Percentiles rank a stretch among this genome's conserved stretches.
phyloP scores from a whole-genome alignment of 2,113 vertebrate species.

The Phodopus roborovskii region DNA sequence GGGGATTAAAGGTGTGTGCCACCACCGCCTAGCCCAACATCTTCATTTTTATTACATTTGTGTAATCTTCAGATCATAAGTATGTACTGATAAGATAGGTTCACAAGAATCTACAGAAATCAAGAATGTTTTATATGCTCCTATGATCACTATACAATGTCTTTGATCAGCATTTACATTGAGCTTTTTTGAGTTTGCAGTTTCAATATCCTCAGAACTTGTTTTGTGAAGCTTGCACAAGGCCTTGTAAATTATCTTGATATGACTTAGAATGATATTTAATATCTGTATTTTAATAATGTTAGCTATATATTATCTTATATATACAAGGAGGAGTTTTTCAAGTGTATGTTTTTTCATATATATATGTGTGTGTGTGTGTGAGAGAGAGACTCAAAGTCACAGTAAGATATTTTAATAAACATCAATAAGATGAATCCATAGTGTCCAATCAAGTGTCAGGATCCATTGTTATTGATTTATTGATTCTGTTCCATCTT shows the following conservation, averaged over 20 bases:
- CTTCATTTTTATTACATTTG: background rate
- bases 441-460: background rate
- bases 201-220: background rate
- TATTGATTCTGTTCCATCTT: too few relatives aligned
- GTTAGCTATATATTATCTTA: background rate
- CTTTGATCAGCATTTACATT: background rate
- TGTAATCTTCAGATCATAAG: background rate
- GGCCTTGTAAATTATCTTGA: background rate
- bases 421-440: constrained; percentile 15
- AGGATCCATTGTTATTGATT: too few relatives aligned
- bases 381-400: constrained; percentile 47
- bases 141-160: background rate
- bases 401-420: background rate
- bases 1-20: background rate
- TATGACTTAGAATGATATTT: background rate
- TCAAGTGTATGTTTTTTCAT: constrained; percentile 16
- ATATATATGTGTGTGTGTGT: background rate
- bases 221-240: background rate
- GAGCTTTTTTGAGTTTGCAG: background rate
- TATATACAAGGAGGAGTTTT: background rate
- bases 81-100: background rate
- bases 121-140: background rate
- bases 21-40: background rate
- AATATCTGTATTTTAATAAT: constrained; percentile 40
- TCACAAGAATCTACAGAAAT: background rate